These are phyloP conservation scores for Tetragonula clypearis DNA, from an alignment of 1,140 invertebrate species.

Conservation along the genomic window DNA sequence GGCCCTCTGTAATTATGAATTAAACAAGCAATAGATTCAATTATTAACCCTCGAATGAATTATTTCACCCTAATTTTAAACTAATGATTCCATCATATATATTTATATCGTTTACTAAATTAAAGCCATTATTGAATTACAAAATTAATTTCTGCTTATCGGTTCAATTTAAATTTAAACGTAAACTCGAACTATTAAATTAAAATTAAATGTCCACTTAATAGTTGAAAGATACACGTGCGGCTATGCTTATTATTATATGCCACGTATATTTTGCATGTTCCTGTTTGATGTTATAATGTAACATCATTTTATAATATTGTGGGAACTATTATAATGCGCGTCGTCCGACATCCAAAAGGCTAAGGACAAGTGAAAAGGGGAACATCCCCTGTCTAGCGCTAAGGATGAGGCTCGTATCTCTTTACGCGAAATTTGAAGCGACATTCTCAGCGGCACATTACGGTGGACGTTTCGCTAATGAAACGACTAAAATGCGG, in stretches of 20 bases:
- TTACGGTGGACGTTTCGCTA: slow-evolving; percentile 36
- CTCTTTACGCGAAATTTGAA: slow-evolving; percentile 36
- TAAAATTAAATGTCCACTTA: no score
- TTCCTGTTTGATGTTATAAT: not conserved
- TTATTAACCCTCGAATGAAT: not conserved
- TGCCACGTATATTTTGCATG: not conserved
- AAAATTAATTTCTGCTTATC: no score
- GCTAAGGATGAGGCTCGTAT: not conserved
- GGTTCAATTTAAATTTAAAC: no score
- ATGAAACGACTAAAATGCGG: slow-evolving; percentile 55
- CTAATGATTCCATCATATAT: no score
- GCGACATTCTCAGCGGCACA: slow-evolving; percentile 21
- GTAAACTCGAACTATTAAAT: no score
- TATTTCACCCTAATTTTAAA: no score
- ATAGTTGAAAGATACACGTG: not conserved
- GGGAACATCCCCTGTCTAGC: not conserved
- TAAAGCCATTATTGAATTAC: no score
- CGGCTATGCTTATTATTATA: not conserved
- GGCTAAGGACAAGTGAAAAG: not conserved
- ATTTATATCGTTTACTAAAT: no score
- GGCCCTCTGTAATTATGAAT: slow-evolving; percentile 26
- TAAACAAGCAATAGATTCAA: not conserved
- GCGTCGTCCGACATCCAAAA: not conserved
- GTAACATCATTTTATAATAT: no score
- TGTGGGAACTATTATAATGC: not conserved